These are phyloP conservation scores for Speoplatyrhinus poulsoni DNA, from an alignment of 2,113 vertebrate species.

Conservation along the genomic window DNA sequence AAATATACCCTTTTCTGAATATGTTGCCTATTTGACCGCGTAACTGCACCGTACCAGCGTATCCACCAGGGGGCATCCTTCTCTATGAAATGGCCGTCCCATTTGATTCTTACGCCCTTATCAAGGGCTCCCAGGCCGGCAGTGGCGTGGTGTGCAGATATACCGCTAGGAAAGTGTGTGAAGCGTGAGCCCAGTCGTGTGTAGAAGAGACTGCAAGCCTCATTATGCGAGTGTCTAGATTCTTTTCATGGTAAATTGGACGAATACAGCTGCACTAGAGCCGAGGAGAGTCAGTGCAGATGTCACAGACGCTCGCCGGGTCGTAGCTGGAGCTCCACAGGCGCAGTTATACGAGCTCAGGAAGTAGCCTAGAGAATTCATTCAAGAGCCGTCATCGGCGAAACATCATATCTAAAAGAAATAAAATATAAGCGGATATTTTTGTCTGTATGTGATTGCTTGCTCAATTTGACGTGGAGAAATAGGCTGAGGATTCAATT, in stretches of 20 bases:
- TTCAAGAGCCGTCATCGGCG: slow-evolving; percentile 43
- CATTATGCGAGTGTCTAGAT: slow-evolving; percentile 54
- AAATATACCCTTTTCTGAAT: slow-evolving; percentile 2
- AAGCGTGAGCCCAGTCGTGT: slow-evolving; percentile 39
- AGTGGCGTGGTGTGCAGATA: slow-evolving; percentile 50
- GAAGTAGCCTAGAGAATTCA: slow-evolving; percentile 41
- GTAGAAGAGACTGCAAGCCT: slow-evolving; percentile 44
- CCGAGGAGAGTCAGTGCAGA: slow-evolving; percentile 48
- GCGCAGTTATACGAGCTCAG: slow-evolving; percentile 13
- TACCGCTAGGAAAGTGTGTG: slow-evolving; percentile 43
- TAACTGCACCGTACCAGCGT: slow-evolving; percentile 13
- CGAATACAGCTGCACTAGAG: slow-evolving; percentile 50
- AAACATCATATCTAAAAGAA: slow-evolving; percentile 20
- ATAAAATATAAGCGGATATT: slow-evolving; percentile 24
- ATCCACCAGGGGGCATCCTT: slow-evolving; percentile 67
- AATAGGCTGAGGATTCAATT: slow-evolving; percentile 3
- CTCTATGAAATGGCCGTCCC: slow-evolving; percentile 36
- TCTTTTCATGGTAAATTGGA: slow-evolving; percentile 68
- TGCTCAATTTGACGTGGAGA: slow-evolving; percentile 19
- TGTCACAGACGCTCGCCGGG: slow-evolving; percentile 47
- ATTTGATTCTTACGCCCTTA: slow-evolving; percentile 47
- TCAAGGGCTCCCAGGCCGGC: slow-evolving; percentile 63
- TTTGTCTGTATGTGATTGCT: slow-evolving; percentile 17
- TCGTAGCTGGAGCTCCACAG: slow-evolving; percentile 50
- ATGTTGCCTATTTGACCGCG: slow-evolving; percentile 7